Evolutionary conservation across 2,888 invertebrate species (phyloP).

Genomic region (Eupithecia inturbata): DNA sequence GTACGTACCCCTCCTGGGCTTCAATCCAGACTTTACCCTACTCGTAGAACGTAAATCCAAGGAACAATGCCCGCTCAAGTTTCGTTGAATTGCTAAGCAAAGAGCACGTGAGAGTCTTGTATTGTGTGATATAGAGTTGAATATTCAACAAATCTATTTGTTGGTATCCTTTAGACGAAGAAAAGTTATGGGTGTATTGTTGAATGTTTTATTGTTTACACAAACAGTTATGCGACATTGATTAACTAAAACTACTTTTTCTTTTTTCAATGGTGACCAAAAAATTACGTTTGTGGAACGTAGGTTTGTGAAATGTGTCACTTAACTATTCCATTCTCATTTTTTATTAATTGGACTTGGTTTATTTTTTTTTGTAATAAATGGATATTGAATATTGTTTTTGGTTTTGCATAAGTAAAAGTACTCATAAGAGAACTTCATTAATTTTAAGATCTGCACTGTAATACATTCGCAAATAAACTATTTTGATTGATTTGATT

Average conservation of each 20-base stretch:
- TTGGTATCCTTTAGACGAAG: not conserved
- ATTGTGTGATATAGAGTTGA: slow-evolving; percentile 6
- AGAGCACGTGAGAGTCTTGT: not conserved
- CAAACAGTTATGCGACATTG: not conserved
- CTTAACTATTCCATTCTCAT: too few species aligned
- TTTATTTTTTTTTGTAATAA: too few species aligned
- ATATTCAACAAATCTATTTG: slow-evolving; percentile 1
- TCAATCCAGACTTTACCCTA: not conserved
- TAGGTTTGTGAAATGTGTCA: too few species aligned
- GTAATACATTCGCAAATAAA: too few species aligned
- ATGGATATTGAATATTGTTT: too few species aligned
- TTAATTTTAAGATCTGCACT: too few species aligned
- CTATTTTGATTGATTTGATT: too few species aligned
- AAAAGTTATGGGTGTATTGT: slow-evolving; percentile 1
- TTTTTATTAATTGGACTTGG: too few species aligned
- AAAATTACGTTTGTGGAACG: too few species aligned
- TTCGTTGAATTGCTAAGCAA: slow-evolving; percentile 11
- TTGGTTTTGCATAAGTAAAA: too few species aligned
- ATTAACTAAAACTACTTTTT: not conserved
- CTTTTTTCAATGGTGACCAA: too few species aligned
- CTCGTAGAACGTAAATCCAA: slow-evolving; percentile 8
- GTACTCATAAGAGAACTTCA: too few species aligned
- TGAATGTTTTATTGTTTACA: not conserved
- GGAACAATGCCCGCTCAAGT: slow-evolving; percentile 3
- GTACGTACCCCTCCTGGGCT: not conserved